Base-by-base conservation (phyloP, 2,113 vertebrate species). In the Scartelaos histophorus region DNA sequence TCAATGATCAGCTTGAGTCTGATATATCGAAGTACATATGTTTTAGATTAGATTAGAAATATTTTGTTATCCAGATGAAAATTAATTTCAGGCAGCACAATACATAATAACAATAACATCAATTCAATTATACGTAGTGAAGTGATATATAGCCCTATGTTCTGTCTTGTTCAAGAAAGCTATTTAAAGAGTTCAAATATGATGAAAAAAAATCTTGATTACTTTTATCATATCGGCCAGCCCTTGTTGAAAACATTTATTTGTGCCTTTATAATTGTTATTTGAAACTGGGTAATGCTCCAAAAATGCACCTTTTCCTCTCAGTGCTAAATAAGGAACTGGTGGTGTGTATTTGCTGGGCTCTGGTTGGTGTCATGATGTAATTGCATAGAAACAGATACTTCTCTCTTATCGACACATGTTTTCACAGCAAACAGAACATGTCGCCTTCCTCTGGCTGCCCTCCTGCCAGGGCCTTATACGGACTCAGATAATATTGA, bases 381-480 rank as follows among this genome's bases (percentile, higher is more conserved):
- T 64, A 38, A 64, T 35, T n/a, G 13, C 10, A 22, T 62, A 47
- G 22, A 7, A 51, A 54, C 54, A 75, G 67, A n/a, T 49, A 69
- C 34, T 56, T 43, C 35, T 22, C 5, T 47, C 35, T 66, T 66
- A 66, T 66, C 38, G 24, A 3, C 17, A 2, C 38, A 16, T 66
- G 65, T 66, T 66, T 66, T 66, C 65, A 46, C 19, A 66, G 65
- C 45, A 66, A 66, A 66, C 65, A 66, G 65, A n/a, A 43, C 12
- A 16, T 46, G 38, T 45, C 65, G n/a, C 21, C 38, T 25, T 66
- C 21, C 38, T 13, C 43, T 47, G 43, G 38, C n/a, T 5, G 38
- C n/a, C n/a, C 35, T 22, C 43, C 13, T 25, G 21, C 43, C 65
- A 45, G 13, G 24, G 21, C 65, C 43, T 66, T 66, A 66, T 21